phyloP scores from a whole-genome alignment of 2,888 invertebrate species.

The Marronus borbonicus region DNA sequence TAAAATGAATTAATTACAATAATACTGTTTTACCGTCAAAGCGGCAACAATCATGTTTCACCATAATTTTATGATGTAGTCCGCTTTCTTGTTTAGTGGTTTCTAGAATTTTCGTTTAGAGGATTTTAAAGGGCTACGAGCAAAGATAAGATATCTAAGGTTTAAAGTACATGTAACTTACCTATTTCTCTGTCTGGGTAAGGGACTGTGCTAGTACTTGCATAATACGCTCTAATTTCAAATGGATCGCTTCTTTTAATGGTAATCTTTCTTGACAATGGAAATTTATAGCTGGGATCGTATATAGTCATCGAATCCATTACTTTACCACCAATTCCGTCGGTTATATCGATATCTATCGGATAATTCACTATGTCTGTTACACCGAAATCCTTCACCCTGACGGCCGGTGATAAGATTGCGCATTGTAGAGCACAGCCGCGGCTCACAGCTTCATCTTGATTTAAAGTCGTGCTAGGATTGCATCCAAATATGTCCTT shows the following conservation, averaged over 20 bases:
- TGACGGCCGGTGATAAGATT: conserved; percentile 96
- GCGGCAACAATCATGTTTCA: too few relatives aligned
- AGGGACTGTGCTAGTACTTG: conserved; percentile 75
- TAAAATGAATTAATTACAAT: too few relatives aligned
- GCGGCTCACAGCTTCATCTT: conserved; percentile 97
- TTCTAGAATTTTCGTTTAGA: too few relatives aligned
- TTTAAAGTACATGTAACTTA: conserved; percentile 64
- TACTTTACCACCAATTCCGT: conserved; percentile 72
- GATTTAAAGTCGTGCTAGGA: conserved; percentile 96
- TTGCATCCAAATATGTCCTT: conserved; percentile 89
- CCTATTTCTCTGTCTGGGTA: conserved; percentile 87
- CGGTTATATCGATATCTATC: conserved; percentile 88
- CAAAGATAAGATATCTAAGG: too few relatives aligned
- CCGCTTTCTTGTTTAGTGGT: too few relatives aligned
- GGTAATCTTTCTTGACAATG: conserved; percentile 95
- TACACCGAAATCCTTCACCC: conserved; percentile 95
- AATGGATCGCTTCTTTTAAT: conserved; percentile 94
- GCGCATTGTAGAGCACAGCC: conserved; percentile 98
- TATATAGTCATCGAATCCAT: conserved; percentile 94
- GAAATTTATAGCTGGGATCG: conserved; percentile 89
- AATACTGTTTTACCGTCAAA: too few relatives aligned
- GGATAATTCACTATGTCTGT: conserved; percentile 94
- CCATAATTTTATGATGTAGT: too few relatives aligned
- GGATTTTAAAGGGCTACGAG: too few relatives aligned
- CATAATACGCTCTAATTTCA: conserved; percentile 88